Percentiles rank a stretch among this genome's conserved stretches.
Evolutionary conservation across 2,113 vertebrate genomes (phyloP).

Genomic region (Nannobrachium achirus): DNA sequence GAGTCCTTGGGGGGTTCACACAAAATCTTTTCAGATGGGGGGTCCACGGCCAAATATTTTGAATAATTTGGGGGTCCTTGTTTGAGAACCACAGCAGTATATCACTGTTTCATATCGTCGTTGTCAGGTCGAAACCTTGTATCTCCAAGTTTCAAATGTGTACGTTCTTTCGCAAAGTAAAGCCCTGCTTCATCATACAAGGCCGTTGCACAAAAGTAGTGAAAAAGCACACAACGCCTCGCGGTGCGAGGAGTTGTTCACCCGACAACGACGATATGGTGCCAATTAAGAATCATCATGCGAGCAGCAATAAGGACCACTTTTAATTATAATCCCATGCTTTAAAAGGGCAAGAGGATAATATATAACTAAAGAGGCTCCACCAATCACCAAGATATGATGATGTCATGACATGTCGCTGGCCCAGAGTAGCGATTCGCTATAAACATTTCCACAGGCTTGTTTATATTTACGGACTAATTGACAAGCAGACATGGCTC

Average conservation of each 20-base stretch:
- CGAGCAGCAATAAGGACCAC: constrained; percentile 37
- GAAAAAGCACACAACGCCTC: no score
- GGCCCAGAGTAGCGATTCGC: constrained; percentile 47
- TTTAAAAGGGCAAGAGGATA: constrained; percentile 53
- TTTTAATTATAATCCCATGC: constrained; percentile 71
- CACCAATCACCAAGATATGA: constrained; percentile 64
- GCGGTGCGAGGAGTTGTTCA: no score
- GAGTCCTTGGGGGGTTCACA: no score
- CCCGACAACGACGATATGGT: no score
- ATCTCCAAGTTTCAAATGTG: no score
- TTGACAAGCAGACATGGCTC: constrained; percentile 68
- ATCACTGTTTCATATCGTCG: no score
- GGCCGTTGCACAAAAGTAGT: no score
- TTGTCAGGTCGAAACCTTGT: no score
- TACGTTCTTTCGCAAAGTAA: no score
- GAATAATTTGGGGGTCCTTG: not conserved
- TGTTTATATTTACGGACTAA: constrained; percentile 75
- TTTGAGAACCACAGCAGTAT: no score
- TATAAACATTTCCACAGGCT: constrained; percentile 64
- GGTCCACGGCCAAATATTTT: constrained; percentile 8
- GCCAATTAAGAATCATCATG: constrained; percentile 61
- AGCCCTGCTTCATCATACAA: no score
- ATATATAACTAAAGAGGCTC: constrained; percentile 66
- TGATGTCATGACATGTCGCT: constrained; percentile 72
- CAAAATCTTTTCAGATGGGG: not conserved